A percentile compares a stretch with the other conserved stretches of the same genome.
These are phyloP conservation scores for Eueremaeus valkanovi DNA, from an alignment of 2,888 invertebrate genomes.

Conservation along the genomic window DNA sequence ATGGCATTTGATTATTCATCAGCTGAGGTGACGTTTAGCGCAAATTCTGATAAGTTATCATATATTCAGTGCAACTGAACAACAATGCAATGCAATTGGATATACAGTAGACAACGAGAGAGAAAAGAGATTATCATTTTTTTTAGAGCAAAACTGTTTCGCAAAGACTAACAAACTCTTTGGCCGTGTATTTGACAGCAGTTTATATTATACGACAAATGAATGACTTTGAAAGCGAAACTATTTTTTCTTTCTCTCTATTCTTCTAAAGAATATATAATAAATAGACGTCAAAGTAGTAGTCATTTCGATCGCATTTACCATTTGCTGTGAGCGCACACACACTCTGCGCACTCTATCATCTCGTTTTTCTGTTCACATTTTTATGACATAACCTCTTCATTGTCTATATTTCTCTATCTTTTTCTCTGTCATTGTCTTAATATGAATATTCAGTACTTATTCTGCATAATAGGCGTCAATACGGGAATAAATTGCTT, in stretches of 20 bases:
- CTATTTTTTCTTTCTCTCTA: conserved; percentile 1
- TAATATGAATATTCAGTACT: too few species aligned
- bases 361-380: background rate
- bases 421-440: background rate
- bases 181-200: background rate
- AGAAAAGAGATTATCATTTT: background rate
- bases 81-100: background rate
- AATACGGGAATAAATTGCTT: conserved; percentile 1
- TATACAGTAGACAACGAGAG: too few species aligned
- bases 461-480: background rate
- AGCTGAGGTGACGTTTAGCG: background rate
- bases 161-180: background rate
- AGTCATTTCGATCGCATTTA: background rate
- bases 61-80: background rate
- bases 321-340: background rate
- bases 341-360: background rate
- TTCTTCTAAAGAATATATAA: background rate
- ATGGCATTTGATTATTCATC: background rate
- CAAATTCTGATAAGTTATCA: too few species aligned
- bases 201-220: conserved; percentile 8
- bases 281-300: conserved; percentile 7
- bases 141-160: background rate
- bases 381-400: too few species aligned
- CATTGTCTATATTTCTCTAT: background rate
- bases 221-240: conserved; percentile 7